Percentiles rank a stretch among this genome's conserved stretches.
Conservation (phyloP, 2,797 vertebrate genomes). For the Micromesistius poutassou region DNA sequence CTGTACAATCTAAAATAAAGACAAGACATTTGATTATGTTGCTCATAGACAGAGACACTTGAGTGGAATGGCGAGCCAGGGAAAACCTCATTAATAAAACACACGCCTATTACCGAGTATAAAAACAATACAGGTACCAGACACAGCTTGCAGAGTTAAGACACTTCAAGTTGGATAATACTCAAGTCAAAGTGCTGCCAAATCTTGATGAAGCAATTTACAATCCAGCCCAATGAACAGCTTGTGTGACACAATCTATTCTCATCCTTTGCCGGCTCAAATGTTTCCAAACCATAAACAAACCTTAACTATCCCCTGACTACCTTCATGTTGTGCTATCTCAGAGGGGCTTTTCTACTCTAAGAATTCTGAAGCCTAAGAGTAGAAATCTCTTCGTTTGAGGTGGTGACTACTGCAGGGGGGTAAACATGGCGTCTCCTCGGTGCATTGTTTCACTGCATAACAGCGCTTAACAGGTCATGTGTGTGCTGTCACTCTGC, state of each 20-base stretch:
- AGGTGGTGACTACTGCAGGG: not conserved
- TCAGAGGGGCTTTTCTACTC: too few species aligned
- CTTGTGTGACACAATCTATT: not conserved
- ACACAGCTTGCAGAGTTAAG: too few species aligned
- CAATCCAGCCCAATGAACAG: too few species aligned
- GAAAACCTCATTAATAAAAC: not conserved
- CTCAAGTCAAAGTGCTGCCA: too few species aligned
- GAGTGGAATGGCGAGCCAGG: not conserved
- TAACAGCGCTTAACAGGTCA: too few species aligned
- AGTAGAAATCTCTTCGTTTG: not conserved
- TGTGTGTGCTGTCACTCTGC: constrained; percentile 36
- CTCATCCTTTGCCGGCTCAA: not conserved
- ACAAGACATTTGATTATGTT: not conserved
- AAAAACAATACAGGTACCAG: too few species aligned
- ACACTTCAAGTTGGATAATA: too few species aligned
- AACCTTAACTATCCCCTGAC: not conserved
- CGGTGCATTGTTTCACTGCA: too few species aligned
- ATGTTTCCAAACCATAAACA: not conserved
- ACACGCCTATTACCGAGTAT: not conserved
- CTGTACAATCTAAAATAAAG: constrained; percentile 5
- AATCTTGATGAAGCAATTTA: too few species aligned
- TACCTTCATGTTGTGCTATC: too few species aligned
- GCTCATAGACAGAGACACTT: not conserved
- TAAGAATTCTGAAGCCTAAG: not conserved
- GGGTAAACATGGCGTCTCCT: too few species aligned